Base-by-base conservation (phyloP, 2,113 vertebrate species). In the Columbina picui region DNA sequence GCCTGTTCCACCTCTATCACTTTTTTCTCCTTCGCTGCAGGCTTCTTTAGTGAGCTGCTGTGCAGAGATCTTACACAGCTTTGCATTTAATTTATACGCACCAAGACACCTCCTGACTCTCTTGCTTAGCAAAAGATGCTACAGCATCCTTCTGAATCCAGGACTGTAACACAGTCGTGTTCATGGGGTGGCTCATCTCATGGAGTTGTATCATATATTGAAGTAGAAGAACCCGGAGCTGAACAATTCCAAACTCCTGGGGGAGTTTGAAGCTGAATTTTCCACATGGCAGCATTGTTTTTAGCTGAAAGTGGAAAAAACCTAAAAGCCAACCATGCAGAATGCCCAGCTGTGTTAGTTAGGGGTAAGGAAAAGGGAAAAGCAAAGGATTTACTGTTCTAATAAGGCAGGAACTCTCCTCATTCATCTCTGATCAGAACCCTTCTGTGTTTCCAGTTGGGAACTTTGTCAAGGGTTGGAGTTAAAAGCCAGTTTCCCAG, bases 361-460 rank as follows among this genome's bases (percentile, higher is more conserved):
- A 23, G 10, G 23, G 55, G 53, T 10, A 34, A 77, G 75, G 34
- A 30, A 65, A 64, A 79, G 21, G 36, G 39, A 21, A 67, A 49
- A 87, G 39, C 83, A 71, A 80, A 76, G 53, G 52, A 36, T 80
- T 81, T 76, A 52, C 63, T 67, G 63, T 76, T 71, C 16, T 88
- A 70, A 76, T 65, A 43, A 67, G 57, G 41, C 69, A 84, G 52
- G 60, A 81, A 39, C 57, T 90, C 32, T 80, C 45, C 61, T 55
- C 1, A 5, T 95, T 90, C 32, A 8, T 65, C 74, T 84, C 68
- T 32, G 39, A 70, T 60, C 78, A 84, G 78, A 84, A 81, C 76
- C 80, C 76, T 86, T 82, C 86, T 89, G 90, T 80, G 69, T 92
- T 78, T 83, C 69, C 74, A 81, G 52, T 84, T 84, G 87, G 87